phyloP scores from a whole-genome alignment of 2,888 invertebrate genomes.

The Tillus elongatus region DNA sequence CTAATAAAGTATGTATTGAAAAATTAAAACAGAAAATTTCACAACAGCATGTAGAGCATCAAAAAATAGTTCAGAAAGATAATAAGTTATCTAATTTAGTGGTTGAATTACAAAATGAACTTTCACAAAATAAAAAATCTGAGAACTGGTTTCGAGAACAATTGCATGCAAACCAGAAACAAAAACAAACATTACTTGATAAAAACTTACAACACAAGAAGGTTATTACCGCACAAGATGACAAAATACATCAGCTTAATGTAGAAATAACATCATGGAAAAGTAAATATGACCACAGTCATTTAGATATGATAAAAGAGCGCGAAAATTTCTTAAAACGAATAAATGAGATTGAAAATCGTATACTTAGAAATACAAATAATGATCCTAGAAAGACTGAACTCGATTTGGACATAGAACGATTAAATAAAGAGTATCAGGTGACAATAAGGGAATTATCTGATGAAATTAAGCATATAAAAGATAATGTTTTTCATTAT shows the following conservation, averaged over 20 bases:
- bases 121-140: neutral
- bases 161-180: neutral
- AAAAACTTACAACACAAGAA: neutral
- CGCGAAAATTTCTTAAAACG: neutral
- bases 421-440: neutral
- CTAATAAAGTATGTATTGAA: neutral
- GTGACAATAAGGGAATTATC: neutral
- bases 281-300: neutral
- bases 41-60: slow-evolving; percentile 2
- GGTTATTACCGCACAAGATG: neutral
- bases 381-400: neutral
- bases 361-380: too few species aligned
- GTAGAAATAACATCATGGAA: neutral
- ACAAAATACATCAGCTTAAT: neutral
- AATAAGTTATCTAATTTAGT: neutral
- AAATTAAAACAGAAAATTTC: neutral
- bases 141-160: neutral
- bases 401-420: too few species aligned
- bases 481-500: neutral
- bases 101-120: neutral
- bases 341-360: neutral
- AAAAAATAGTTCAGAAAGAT: neutral
- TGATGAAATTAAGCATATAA: neutral
- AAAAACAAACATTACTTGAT: neutral
- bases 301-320: neutral